Evolutionary conservation across 2,113 vertebrate genomes (phyloP), one percentile per base, ranked within the genome.

Genomic region (Scomber colias): DNA sequence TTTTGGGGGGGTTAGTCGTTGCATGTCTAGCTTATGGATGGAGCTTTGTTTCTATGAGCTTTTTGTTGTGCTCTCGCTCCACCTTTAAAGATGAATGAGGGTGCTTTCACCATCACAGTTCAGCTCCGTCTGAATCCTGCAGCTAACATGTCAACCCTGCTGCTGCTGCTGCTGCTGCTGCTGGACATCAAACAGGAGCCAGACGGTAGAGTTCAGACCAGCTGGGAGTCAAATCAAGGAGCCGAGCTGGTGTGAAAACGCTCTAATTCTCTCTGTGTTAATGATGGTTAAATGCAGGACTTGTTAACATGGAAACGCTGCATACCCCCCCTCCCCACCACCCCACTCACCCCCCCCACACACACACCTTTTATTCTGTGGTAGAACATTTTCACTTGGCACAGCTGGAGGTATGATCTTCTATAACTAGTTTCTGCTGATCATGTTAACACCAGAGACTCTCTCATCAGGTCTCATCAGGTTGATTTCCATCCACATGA

Each of bases 341-440:
- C 14, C 67, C 40, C n/a, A n/a, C n/a, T 21, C 21, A 21, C 21
- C 21, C 21, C 21, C 21, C 1, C 21, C 21, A 21, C 21, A 21
- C 21, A 21, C 21, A 21, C 21, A 21, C 21, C 21, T 21, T 40
- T 3, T 12, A 6, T 31, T 40, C 63, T 84, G 77, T 79, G 81
- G 86, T 35, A 16, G 81, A 84, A 84, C 78, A 1, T 77, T 64
- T 46, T 63, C 83, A 65, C 76, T 64, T 55, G 11, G 7, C 45
- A 14, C 57, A 44, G 2, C 55, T 44, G 53, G 4, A 31, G 9
- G n/a, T 15, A 27, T 45, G 7, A 54, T 6, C 14, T 53, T 63
- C 46, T 27, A 17, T 27, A 17, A 44, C 24, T 5, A 35, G 35
- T 56, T 70, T 46, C 9, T n/a, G 27, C 24, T 56, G 31, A 31